Base-by-base conservation (phyloP, 2,113 vertebrate genomes). In the Phyllopteryx taeniolatus region DNA sequence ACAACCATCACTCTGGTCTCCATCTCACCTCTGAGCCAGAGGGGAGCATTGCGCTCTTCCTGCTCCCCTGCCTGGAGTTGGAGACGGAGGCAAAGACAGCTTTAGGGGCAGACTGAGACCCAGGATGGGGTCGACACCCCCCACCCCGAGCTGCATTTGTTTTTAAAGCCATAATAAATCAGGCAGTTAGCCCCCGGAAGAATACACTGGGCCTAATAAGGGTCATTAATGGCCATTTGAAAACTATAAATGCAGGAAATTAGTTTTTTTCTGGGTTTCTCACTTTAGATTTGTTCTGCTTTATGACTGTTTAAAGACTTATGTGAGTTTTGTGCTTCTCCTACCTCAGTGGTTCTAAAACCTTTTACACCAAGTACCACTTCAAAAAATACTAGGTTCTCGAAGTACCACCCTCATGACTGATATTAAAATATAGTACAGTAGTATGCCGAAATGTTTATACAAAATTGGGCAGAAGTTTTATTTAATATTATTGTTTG, bases 91-190 rank as follows among this genome's bases (percentile, higher is more conserved):
- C 31, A 73, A 75, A 72, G 74, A 60, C 3, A 1, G 66, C 44
- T 79, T 73, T 72, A 54, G 57, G 71, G 63, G 63, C n/a, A 14
- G 71, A 72, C 3, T 46, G 63, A 80, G 73, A 71, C 59, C 56
- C 71, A 43, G 49, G 31, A 46, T 39, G 46, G 76, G 68, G 68
- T 72, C 70, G 53, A 47, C 39, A 56, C 20, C 35, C 47, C 60
- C 66, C 69, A 6, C 70, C 54, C 47, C 3, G 71, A 79, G 79
- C 73, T 64, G 71, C 68, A 49, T 83, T 80, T 82, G 66, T 78
- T 85, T 82, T 82, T 80, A 81, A 80, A 87, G 81, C 75, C 69
- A 39, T 77, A 73, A 78, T 87, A 89, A 87, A 86, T 88, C 79
- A 63, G 73, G 82, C 84, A 59, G 22, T 49, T 64, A 68, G n/a